Evolutionary conservation across 1,140 invertebrate species (phyloP).

Genomic region (Tenebrio molitor): DNA sequence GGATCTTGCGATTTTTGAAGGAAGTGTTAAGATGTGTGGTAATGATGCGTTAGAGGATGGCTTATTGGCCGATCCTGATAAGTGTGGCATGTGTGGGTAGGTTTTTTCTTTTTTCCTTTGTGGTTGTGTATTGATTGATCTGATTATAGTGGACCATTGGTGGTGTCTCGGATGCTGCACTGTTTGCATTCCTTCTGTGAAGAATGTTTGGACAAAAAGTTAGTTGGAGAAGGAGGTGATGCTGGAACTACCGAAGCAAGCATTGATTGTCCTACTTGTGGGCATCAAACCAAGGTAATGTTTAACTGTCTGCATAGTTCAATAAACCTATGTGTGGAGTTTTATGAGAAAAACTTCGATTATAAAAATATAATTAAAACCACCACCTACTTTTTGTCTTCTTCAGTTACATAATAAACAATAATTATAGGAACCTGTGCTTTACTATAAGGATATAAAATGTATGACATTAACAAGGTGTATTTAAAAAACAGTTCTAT

Average conservation of each 20-base stretch:
- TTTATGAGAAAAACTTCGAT: too few relatives aligned
- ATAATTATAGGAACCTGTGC: too few relatives aligned
- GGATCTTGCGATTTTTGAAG: constrained; percentile 62
- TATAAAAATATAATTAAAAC: too few relatives aligned
- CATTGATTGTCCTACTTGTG: constrained; percentile 83
- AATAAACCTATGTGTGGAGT: too few relatives aligned
- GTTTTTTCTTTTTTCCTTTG: constrained; percentile 30
- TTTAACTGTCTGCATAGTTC: neutral
- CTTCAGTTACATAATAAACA: too few relatives aligned
- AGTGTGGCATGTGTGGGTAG: constrained; percentile 65
- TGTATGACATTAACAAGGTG: too few relatives aligned
- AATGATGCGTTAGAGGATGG: constrained; percentile 64
- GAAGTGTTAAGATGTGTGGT: constrained; percentile 62
- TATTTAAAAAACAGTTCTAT: too few relatives aligned
- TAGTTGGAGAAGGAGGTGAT: constrained; percentile 78
- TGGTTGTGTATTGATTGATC: constrained; percentile 15
- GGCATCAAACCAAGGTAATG: constrained; percentile 83
- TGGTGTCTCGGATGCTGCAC: constrained; percentile 85
- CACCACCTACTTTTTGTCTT: too few relatives aligned
- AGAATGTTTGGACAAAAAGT: constrained; percentile 85
- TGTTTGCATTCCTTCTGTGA: constrained; percentile 96
- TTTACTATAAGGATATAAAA: too few relatives aligned
- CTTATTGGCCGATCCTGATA: constrained; percentile 64
- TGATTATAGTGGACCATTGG: constrained; percentile 76
- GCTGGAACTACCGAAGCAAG: constrained; percentile 71